A percentile compares a stretch with the other conserved stretches of the same genome.
Evolutionary conservation across 2,797 vertebrate species (phyloP).

Genomic region (Prunella strophiata): DNA sequence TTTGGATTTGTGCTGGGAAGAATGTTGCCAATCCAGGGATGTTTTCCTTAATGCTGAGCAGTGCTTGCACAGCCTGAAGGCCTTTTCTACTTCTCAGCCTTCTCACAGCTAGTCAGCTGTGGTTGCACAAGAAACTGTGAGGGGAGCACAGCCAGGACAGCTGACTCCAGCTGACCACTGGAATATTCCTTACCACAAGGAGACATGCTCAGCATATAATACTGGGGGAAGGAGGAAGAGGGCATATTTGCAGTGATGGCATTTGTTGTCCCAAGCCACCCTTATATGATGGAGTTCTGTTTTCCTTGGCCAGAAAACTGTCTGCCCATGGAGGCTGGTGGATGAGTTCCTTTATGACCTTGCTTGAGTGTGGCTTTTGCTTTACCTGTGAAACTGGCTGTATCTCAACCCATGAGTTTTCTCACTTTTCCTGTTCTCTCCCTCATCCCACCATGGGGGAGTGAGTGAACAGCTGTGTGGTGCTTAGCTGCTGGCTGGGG

Average conservation of each 20-base stretch:
- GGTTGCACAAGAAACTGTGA: neutral
- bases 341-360: neutral
- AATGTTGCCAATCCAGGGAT: neutral
- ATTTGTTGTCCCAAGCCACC: neutral
- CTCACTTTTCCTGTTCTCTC: neutral
- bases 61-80: neutral
- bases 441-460: neutral
- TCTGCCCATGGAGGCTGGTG: too few relatives aligned
- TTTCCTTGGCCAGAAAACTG: neutral
- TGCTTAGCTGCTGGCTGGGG: neutral
- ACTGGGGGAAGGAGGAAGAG: neutral
- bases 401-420: neutral
- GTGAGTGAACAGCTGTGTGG: neutral
- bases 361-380: neutral
- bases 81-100: neutral
- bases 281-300: fast-evolving
- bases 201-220: neutral
- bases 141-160: neutral
- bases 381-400: neutral
- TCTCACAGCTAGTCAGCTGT: neutral
- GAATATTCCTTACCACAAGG: too few relatives aligned
- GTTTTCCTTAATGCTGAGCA: neutral
- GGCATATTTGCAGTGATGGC: fast-evolving
- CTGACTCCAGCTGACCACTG: neutral
- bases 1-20: neutral